These are phyloP conservation scores for Odontesthes bonariensis DNA, from an alignment of 2,113 vertebrate species.

Conservation along the genomic window DNA sequence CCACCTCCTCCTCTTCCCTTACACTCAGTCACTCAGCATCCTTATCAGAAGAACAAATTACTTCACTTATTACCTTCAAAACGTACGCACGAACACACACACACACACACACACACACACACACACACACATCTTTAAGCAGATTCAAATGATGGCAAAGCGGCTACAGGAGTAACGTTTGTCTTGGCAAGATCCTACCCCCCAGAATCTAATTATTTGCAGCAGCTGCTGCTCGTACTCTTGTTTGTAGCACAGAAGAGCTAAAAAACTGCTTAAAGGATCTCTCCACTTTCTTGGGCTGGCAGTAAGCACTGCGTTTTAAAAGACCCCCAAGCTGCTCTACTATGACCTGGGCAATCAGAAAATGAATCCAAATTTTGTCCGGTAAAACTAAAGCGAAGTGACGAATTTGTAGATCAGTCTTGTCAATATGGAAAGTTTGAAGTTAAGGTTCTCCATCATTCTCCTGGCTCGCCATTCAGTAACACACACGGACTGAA, in stretches of 20 bases:
- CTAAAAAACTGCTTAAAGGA: conserved; percentile 75
- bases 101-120: neutral
- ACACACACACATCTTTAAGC: conserved; percentile 26
- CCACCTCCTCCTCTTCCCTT: conserved; percentile 9
- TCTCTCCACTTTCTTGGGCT: conserved; percentile 53
- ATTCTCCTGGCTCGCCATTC: conserved; percentile 8
- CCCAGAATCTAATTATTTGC: conserved; percentile 77
- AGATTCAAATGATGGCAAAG: conserved; percentile 65
- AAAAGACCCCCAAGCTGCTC: conserved; percentile 48
- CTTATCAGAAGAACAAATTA: conserved; percentile 52
- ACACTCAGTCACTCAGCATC: conserved; percentile 19
- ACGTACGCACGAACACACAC: conserved; percentile 1
- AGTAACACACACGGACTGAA: conserved; percentile 14
- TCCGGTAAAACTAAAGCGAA: conserved; percentile 1
- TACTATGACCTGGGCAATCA: conserved; percentile 45
- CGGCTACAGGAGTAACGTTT: conserved; percentile 82
- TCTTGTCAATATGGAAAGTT: conserved; percentile 25
- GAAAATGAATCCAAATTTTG: conserved; percentile 45
- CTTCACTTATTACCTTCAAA: conserved; percentile 27
- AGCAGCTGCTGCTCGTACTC: conserved; percentile 81
- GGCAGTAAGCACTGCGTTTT: conserved; percentile 37
- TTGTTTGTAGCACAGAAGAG: conserved; percentile 76
- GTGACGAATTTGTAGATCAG: conserved; percentile 43
- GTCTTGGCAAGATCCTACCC: conserved; percentile 73
- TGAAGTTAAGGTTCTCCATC: conserved; percentile 21